phyloP scores from a whole-genome alignment of 2,113 vertebrate genomes.

The Campylomormyrus tamandua region DNA sequence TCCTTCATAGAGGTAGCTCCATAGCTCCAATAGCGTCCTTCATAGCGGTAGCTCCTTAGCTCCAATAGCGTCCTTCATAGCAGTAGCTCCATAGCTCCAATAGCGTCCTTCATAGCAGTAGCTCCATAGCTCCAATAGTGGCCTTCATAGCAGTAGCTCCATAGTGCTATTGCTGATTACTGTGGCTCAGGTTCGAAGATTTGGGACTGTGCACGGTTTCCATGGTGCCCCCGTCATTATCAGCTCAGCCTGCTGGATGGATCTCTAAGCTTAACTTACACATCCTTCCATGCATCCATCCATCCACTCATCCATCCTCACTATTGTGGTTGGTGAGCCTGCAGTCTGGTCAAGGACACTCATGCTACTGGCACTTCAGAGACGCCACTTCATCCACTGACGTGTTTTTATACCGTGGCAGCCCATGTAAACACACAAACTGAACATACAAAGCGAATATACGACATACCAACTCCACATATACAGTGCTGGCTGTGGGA shows the following conservation, averaged over 20 bases:
- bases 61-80: too few species aligned
- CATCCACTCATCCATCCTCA: not conserved
- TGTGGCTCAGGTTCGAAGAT: not conserved
- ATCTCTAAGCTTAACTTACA: not conserved
- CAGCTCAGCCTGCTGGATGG: not conserved
- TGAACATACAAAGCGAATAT: not conserved
- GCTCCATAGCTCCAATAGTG: too few species aligned
- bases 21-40: not conserved
- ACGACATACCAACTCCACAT: not conserved
- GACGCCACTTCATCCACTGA: not conserved
- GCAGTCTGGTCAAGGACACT: not conserved
- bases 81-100: too few species aligned
- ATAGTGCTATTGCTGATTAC: not conserved
- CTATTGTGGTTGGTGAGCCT: not conserved
- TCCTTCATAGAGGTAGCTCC: too few species aligned
- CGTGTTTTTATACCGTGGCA: not conserved
- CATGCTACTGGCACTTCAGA: not conserved
- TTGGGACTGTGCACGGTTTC: not conserved
- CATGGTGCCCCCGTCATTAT: not conserved
- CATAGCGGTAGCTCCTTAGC: too few species aligned
- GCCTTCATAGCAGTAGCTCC: too few species aligned
- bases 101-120: too few species aligned
- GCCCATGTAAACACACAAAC: not conserved
- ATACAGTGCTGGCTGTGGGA: not conserved
- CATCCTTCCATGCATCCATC: not conserved